Conservation (phyloP, 1,140 invertebrate genomes). For the Asbolus verrucosus region DNA sequence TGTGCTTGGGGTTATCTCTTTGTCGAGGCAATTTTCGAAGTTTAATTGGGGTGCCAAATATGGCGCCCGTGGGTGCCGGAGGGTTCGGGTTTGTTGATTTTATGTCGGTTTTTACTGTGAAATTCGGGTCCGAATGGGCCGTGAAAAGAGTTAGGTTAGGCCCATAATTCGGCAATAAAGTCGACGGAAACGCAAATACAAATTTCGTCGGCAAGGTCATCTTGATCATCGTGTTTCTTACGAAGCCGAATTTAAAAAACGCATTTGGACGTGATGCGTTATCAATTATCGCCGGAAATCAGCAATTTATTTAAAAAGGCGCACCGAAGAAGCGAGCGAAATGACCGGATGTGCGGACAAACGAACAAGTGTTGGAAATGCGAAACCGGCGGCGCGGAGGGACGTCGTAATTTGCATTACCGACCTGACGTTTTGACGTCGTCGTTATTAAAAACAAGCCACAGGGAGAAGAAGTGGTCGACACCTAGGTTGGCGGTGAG, state of each 20-base stretch:
- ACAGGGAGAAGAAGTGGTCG: slow-evolving; percentile 69
- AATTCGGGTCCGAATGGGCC: neutral
- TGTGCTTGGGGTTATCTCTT: no score
- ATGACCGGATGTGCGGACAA: neutral
- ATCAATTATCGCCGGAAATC: slow-evolving; percentile 3
- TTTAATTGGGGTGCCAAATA: no score
- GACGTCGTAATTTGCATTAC: slow-evolving; percentile 29
- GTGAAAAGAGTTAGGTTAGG: neutral
- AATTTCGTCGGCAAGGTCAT: neutral
- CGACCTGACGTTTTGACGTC: slow-evolving; percentile 68
- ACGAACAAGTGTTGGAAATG: no score
- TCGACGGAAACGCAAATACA: neutral
- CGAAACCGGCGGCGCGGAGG: no score
- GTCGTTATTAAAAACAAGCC: slow-evolving; percentile 69
- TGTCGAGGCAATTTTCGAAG: no score
- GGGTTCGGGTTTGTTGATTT: no score
- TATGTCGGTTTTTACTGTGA: no score
- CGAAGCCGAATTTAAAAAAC: neutral
- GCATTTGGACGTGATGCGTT: neutral
- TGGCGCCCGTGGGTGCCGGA: no score
- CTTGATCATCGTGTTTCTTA: neutral
- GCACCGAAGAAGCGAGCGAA: neutral
- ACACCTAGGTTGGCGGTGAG: slow-evolving; percentile 66
- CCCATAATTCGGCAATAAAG: neutral
- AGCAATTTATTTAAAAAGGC: neutral